Percentiles rank a stretch among this genome's conserved stretches.
Evolutionary conservation across 2,888 invertebrate genomes (phyloP).

Genomic region (Standfussiana lucernea): DNA sequence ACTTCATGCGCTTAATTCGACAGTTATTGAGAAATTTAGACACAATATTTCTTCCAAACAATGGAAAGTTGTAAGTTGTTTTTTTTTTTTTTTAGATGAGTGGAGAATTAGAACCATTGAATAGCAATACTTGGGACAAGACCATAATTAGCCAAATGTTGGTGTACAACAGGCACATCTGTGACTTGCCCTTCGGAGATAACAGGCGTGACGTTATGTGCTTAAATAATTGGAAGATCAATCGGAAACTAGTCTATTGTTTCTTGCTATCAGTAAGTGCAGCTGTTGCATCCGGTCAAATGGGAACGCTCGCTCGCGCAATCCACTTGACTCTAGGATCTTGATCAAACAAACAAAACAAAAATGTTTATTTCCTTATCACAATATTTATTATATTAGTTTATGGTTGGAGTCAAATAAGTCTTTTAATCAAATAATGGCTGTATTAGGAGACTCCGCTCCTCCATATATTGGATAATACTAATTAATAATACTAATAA

Average conservation of each 20-base stretch:
- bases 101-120: neutral
- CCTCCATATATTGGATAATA: no score
- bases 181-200: neutral
- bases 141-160: neutral
- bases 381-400: no score
- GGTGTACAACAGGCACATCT: neutral
- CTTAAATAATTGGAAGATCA: neutral
- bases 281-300: neutral
- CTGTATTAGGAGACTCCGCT: no score
- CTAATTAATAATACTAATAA: no score
- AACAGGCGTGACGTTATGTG: neutral
- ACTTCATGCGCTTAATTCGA: conserved; percentile 35
- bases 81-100: neutral
- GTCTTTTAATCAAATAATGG: no score
- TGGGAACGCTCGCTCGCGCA: neutral
- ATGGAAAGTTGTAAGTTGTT: neutral
- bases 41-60: neutral
- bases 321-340: conserved; percentile 13
- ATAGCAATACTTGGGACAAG: neutral
- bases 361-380: no score
- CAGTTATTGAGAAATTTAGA: conserved; percentile 29
- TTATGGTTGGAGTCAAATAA: no score
- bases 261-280: conserved; percentile 3
- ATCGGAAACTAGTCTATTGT: conserved; percentile 1
- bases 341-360: no score